A percentile compares a stretch with the other conserved stretches of the same genome.
phyloP scores from a whole-genome alignment of 2,888 invertebrate genomes.

The Marronus borbonicus region DNA sequence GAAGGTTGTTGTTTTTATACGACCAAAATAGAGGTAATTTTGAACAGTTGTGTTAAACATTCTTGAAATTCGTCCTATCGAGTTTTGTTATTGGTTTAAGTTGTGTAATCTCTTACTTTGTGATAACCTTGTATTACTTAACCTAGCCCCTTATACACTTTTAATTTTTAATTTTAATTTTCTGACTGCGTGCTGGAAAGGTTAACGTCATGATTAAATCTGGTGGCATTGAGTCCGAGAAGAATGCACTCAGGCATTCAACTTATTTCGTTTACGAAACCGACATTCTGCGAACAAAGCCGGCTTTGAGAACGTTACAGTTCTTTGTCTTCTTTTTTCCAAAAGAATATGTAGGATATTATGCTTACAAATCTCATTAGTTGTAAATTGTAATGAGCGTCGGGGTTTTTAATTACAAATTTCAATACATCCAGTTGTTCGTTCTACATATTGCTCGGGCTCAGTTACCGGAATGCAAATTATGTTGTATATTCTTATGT shows the following conservation, averaged over 20 bases:
- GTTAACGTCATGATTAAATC: background rate
- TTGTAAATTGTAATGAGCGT: background rate
- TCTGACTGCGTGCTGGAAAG: too few species aligned
- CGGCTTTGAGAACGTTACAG: background rate
- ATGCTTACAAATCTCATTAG: slow-evolving; percentile 8
- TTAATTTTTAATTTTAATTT: too few species aligned
- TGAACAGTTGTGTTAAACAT: too few species aligned
- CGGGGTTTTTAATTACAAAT: slow-evolving; percentile 21
- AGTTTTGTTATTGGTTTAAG: too few species aligned
- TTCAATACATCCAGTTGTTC: slow-evolving; percentile 16
- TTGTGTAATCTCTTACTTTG: too few species aligned
- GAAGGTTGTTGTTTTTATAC: too few species aligned
- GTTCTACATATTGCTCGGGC: slow-evolving; percentile 10
- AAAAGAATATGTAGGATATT: background rate
- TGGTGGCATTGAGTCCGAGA: background rate
- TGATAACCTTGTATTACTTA: too few species aligned
- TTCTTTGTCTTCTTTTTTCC: background rate
- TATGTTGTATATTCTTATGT: background rate
- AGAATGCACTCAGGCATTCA: background rate
- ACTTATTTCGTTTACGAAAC: slow-evolving; percentile 2
- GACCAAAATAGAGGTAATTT: too few species aligned
- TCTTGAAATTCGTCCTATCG: too few species aligned
- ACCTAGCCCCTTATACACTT: too few species aligned
- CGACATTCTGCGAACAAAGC: slow-evolving; percentile 8
- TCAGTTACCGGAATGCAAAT: slow-evolving; percentile 6